Conservation (phyloP, 1,140 invertebrate species). For the Drosophila triauraria region DNA sequence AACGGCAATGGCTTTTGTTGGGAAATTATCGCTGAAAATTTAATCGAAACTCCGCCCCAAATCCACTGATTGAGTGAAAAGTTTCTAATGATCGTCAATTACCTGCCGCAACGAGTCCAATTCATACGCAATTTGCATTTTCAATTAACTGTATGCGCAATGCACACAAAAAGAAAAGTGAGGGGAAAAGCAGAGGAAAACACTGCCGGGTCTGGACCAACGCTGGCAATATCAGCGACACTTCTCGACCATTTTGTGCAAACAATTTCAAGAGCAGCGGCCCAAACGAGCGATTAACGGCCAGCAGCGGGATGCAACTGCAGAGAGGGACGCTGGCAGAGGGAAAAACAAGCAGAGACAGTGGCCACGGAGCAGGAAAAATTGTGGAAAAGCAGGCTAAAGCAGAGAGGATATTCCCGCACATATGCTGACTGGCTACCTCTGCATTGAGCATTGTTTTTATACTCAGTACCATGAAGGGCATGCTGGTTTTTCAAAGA, state of each 20-base stretch:
- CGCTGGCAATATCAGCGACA: constrained; percentile 50
- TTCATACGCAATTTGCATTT: constrained; percentile 73
- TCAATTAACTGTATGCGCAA: constrained; percentile 66
- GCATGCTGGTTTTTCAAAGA: not conserved
- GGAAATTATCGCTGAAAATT: constrained; percentile 46
- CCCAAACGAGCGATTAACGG: constrained; percentile 61
- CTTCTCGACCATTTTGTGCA: constrained; percentile 62
- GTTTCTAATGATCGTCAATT: constrained; percentile 64
- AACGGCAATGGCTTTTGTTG: constrained; percentile 20
- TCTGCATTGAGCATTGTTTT: constrained; percentile 24
- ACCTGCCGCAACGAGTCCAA: constrained; percentile 43
- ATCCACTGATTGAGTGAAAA: constrained; percentile 55
- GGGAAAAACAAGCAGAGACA: constrained; percentile 30
- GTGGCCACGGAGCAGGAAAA: not conserved
- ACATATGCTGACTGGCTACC: constrained; percentile 28
- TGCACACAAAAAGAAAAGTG: constrained; percentile 11
- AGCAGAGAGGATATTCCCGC: constrained; percentile 1
- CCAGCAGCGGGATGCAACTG: not conserved
- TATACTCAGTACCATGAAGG: not conserved
- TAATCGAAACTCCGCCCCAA: constrained; percentile 49
- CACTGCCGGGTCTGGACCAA: constrained; percentile 8
- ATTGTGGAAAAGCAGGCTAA: constrained; percentile 21
- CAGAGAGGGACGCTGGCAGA: not conserved
- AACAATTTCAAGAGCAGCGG: constrained; percentile 59
- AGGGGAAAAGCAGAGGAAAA: not conserved